Evolutionary conservation across 2,113 vertebrate genomes (phyloP).

Genomic region (Cephalophus harveyi): DNA sequence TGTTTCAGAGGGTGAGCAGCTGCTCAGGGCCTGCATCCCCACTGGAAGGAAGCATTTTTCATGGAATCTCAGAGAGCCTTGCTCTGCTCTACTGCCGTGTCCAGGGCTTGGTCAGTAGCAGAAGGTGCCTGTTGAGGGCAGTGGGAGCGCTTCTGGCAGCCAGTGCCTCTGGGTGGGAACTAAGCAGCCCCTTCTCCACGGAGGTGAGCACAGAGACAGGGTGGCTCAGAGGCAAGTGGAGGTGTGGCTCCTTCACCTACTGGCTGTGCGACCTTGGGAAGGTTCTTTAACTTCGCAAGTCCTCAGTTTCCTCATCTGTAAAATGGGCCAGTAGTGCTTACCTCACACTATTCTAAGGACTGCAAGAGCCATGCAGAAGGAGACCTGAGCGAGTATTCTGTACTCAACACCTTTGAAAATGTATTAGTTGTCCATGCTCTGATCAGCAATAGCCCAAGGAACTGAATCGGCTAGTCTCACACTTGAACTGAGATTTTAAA

Average conservation of each 20-base stretch:
- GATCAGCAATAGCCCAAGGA: neutral
- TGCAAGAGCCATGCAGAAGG: neutral
- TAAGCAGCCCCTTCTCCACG: rapidly evolving
- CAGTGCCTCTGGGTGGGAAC: neutral
- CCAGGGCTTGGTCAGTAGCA: neutral
- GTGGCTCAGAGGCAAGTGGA: neutral
- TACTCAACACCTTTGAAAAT: neutral
- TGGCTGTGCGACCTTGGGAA: neutral
- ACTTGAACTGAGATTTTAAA: neutral
- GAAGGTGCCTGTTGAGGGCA: neutral
- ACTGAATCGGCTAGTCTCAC: neutral
- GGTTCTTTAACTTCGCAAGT: neutral
- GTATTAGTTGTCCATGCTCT: neutral
- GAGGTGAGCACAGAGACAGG: neutral
- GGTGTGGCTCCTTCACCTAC: neutral
- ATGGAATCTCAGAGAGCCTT: neutral
- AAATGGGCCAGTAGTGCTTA: neutral
- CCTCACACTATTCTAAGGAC: neutral
- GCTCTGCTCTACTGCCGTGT: neutral
- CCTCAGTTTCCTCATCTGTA: neutral
- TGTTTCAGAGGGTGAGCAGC: neutral
- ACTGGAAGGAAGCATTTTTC: neutral
- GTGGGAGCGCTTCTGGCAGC: neutral
- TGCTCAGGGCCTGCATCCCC: neutral
- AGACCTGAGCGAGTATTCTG: neutral